A percentile compares a stretch with the other conserved stretches of the same genome.
These are phyloP conservation scores for Acipenser transmontanus DNA, from an alignment of 2,797 vertebrate species.

Conservation along the genomic window DNA sequence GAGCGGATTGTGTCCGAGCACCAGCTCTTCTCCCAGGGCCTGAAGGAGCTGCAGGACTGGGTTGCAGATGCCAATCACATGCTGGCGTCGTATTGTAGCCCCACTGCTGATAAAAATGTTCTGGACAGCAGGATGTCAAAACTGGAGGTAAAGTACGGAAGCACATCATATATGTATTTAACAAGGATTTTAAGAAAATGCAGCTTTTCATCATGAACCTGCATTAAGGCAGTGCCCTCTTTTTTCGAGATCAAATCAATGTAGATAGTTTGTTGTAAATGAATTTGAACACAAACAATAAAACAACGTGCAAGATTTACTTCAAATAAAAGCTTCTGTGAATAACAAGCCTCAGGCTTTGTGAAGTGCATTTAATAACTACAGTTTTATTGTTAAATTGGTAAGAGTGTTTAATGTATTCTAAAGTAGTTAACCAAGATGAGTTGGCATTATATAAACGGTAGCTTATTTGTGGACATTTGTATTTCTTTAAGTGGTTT, in stretches of 20 bases:
- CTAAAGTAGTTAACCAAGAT: not conserved
- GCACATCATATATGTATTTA: too few relatives aligned
- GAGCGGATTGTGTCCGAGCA: conserved; percentile 86
- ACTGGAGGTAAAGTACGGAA: conserved; percentile 68
- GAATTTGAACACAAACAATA: too few relatives aligned
- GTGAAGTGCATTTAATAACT: too few relatives aligned
- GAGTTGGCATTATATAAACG: not conserved
- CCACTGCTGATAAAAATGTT: conserved; percentile 80
- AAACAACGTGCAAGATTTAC: too few relatives aligned
- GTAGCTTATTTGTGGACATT: not conserved
- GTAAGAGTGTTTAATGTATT: not conserved
- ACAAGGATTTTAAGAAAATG: too few relatives aligned
- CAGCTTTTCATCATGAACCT: too few relatives aligned
- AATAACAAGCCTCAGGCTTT: too few relatives aligned
- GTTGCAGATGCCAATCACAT: conserved; percentile 75
- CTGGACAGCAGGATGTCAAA: conserved; percentile 88
- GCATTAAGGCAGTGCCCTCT: too few relatives aligned
- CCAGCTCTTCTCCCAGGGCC: conserved; percentile 79
- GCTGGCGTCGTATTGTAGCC: conserved; percentile 75
- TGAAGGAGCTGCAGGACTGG: conserved; percentile 91
- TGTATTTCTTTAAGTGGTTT: not conserved
- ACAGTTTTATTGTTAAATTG: too few relatives aligned
- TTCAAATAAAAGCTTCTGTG: too few relatives aligned
- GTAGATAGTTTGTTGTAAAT: too few relatives aligned
- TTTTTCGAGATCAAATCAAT: too few relatives aligned